Base-by-base conservation (phyloP, 1,140 invertebrate species). In the Ceratitis capitata region DNA sequence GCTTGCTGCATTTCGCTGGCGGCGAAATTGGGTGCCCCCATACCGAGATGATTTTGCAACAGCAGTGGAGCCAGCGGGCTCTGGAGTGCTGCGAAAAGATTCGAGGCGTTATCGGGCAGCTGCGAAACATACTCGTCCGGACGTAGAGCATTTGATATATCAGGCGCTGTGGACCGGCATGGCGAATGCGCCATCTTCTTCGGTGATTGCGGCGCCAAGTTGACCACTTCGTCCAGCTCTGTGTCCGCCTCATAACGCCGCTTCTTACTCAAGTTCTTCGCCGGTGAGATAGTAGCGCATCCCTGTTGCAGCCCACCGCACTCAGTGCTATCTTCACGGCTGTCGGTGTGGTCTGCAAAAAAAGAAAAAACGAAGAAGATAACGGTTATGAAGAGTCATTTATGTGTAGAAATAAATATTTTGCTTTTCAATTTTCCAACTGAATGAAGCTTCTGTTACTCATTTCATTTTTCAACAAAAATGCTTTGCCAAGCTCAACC, bases 371-470 rank as follows among this genome's bases (percentile, higher is more conserved):
- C n/a, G n/a, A n/a, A n/a, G n/a, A n/a, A n/a, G 49, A 85, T 53
- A 53, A 82, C 16, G 45, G 35, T 23, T 85, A 78, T n/a, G 45
- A 64, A 29, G 26, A 82, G 69, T 42, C 61, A 51, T n/a, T 74
- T 64, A 49, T 84, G 47, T 58, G 64, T 56, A 58, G 14, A 56
- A 85, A 78, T 78, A 78, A 78, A 78, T 78, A 86, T 88, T 90
- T 89, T 88, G 87, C 85, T 91, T 91, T 90, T 89, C 89, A 90
- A 90, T 90, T 90, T 90, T 90, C 89, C 89, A 89, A 90, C 86
- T 87, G 89, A 90, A 87, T 91, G 89, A 89, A 82, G 32, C 39
- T 82, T 29, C 84, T 85, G 61, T 82, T 85, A 16, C 61, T 84
- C 49, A 49, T 61, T 64, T 47, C 26, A n/a, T n/a, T n/a, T 49